Base-by-base conservation (phyloP, 2,797 vertebrate species). In the Hippoglossus hippoglossus region DNA sequence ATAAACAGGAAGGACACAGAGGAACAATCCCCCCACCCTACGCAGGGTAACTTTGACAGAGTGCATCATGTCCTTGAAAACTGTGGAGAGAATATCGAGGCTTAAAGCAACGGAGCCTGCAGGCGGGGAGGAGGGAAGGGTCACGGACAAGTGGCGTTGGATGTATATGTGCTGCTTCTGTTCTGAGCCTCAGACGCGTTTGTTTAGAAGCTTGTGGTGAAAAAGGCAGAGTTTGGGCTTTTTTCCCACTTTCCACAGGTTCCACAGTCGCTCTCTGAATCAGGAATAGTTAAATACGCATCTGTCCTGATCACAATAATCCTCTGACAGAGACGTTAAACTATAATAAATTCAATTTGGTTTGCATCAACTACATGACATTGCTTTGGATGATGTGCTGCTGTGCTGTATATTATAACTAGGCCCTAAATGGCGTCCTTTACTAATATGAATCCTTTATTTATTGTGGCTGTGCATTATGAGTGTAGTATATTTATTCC, bases 21-120 rank as follows among this genome's bases (percentile, higher is more conserved):
- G 19, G 8, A 49, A 49, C 19, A n/a, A 2, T 9, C 39, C 39
- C 39, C 39, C 22, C 22, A 1, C 22, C 22, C 22, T 22, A 5
- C 4, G 36, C 36, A 39, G 36, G 36, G 36, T 44, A 44, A 44
- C 41, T 44, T 44, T 44, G 41, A 44, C 15, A 44, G 18, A 44
- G 41, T 3, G 18, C 28, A 54, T 21, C 54, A 36, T 63, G 77
- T 76, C 79, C 77, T 79, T 83, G 62, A 77, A 28, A 56, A 15
- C 44, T 6, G 5, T 19, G 16, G 46, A 49, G 19, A 59, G 49
- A 67, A 79, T 34, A 71, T 1, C 0, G 2, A 65, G 50, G 36
- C 6, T 72, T 65, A 31, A 57, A 74, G 62, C 13, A 28, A 24
- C 1, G 3, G 12, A 63, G 72, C 59, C 70, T 28, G 65, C 13